Percentiles rank a stretch among this genome's conserved stretches.
These are phyloP conservation scores for Arbacia lixula DNA, from an alignment of 53 echinoderm and acorn worm species.

Conservation along the genomic window DNA sequence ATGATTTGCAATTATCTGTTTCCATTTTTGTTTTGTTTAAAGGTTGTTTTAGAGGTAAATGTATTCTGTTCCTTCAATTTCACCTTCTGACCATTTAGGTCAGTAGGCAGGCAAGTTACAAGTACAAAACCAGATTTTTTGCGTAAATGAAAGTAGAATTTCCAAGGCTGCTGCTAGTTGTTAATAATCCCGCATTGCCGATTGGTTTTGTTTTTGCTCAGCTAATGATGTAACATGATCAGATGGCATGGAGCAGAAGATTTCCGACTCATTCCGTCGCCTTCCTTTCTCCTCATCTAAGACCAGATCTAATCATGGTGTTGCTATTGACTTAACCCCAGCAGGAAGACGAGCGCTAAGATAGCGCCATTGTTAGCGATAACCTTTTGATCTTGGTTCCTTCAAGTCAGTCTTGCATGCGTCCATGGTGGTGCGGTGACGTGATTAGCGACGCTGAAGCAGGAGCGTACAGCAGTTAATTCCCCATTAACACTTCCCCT, in stretches of 20 bases:
- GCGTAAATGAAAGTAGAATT: constrained; percentile 19
- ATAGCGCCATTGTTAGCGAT: constrained; percentile 13
- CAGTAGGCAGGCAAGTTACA: no score
- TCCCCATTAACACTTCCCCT: constrained; percentile 24
- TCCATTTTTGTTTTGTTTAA: no score
- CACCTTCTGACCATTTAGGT: no score
- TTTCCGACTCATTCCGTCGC: background rate
- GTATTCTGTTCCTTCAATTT: no score
- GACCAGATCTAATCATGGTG: constrained; percentile 24
- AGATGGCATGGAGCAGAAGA: constrained; percentile 18
- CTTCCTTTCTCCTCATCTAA: constrained; percentile 28
- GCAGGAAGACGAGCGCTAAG: constrained; percentile 8
- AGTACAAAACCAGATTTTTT: no score
- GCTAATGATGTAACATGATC: constrained; percentile 41
- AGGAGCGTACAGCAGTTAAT: background rate
- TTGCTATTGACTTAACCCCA: constrained; percentile 20
- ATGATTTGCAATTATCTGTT: no score
- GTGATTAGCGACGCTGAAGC: constrained; percentile 21
- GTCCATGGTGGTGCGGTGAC: constrained; percentile 1
- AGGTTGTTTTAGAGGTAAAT: no score
- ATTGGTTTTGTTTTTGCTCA: constrained; percentile 38
- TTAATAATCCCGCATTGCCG: no score
- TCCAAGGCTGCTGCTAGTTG: no score
- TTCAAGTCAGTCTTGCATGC: background rate
- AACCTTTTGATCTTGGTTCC: constrained; percentile 9